Evolutionary conservation across 2,888 invertebrate genomes (phyloP).

Genomic region (Ennomos fuscantarius): DNA sequence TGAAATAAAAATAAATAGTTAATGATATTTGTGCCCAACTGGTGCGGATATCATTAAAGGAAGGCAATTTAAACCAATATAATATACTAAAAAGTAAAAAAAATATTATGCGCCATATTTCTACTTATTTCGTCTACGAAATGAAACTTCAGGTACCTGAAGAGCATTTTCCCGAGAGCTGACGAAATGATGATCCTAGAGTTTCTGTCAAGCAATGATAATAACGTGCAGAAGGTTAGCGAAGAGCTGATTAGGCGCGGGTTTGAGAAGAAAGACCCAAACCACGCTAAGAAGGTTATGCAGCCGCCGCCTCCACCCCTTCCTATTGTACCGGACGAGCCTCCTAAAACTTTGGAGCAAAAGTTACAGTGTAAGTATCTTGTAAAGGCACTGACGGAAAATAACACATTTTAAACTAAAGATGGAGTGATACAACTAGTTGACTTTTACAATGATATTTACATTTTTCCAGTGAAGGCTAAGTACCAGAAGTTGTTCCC

Average conservation of each 20-base stretch:
- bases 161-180: slow-evolving; percentile 95
- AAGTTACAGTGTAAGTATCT: slow-evolving; percentile 87
- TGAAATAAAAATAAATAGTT: too few relatives aligned
- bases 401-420: too few relatives aligned
- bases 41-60: too few relatives aligned
- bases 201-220: slow-evolving; percentile 93
- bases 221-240: slow-evolving; percentile 95
- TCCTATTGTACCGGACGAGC: slow-evolving; percentile 78
- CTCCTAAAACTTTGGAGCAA: slow-evolving; percentile 88
- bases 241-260: slow-evolving; percentile 93
- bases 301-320: slow-evolving; percentile 61
- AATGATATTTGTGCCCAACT: too few relatives aligned
- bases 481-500: slow-evolving; percentile 90
- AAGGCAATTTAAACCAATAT: too few relatives aligned
- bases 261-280: slow-evolving; percentile 91
- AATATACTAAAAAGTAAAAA: too few relatives aligned
- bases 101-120: too few relatives aligned
- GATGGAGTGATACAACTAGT: too few relatives aligned
- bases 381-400: too few relatives aligned
- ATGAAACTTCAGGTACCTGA: slow-evolving; percentile 87
- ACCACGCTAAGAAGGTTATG: slow-evolving; percentile 50
- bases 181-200: slow-evolving; percentile 95
- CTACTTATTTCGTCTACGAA: too few relatives aligned
- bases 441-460: too few relatives aligned
- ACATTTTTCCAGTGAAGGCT: slow-evolving; percentile 85